These are phyloP conservation scores for Micromys minutus DNA, from an alignment of 2,113 vertebrate species.

Conservation along the genomic window DNA sequence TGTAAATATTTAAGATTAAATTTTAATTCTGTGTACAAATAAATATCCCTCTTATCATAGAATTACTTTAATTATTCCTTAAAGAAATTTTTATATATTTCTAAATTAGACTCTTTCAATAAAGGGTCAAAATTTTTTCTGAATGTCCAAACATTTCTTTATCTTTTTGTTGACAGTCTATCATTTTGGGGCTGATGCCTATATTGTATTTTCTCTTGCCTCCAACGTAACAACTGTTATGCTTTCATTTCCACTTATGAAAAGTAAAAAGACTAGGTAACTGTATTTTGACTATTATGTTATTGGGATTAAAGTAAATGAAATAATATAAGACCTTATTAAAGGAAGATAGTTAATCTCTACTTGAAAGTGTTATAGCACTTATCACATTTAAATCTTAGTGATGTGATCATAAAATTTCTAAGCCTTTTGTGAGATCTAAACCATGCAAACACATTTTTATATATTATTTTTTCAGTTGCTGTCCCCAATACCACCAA, in stretches of 20 bases:
- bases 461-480: background rate
- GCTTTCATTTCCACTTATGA: slow-evolving; percentile 33
- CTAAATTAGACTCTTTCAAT: slow-evolving; percentile 44
- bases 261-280: slow-evolving; percentile 25
- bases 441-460: background rate
- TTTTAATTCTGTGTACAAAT: slow-evolving; percentile 53
- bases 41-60: slow-evolving; percentile 22
- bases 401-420: background rate
- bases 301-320: slow-evolving; percentile 3
- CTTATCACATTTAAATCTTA: background rate
- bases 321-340: slow-evolving; percentile 20
- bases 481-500: background rate
- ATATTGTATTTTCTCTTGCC: slow-evolving; percentile 47
- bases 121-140: background rate
- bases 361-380: background rate
- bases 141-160: slow-evolving; percentile 40
- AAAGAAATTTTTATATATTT: slow-evolving; percentile 61
- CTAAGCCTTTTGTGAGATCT: background rate
- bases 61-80: slow-evolving; percentile 43
- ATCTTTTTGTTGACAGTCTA: slow-evolving; percentile 48
- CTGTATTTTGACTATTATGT: background rate
- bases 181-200: slow-evolving; percentile 56
- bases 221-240: background rate
- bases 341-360: background rate
- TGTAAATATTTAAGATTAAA: slow-evolving; percentile 44